Evolutionary conservation across 2,113 vertebrate species (phyloP), one percentile per base, ranked within the genome.

Genomic region (Pedetes capensis): DNA sequence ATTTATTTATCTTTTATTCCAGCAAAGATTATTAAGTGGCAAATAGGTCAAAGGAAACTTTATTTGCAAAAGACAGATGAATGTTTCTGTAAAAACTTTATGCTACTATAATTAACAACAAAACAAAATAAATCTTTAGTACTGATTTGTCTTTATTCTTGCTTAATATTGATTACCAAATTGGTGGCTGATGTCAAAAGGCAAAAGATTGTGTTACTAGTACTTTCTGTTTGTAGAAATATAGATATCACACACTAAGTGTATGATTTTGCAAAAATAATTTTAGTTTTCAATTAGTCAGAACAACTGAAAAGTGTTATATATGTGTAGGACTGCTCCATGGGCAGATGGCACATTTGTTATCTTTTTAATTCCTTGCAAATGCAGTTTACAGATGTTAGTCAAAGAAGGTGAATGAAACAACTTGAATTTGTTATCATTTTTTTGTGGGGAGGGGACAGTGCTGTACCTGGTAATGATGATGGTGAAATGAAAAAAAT

Each of bases 401-500:
- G 27, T 80, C 29, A 64, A 27, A 66, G 51, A 83, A 5, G 6
- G 2, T 59, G 27, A 89, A 61, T 25, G 17, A 89, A 39, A 29
- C 42, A 84, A 76, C 5, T 27, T 57, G 57, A 96, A 82, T 75
- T 76, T 6, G 72, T 91, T 88, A 74, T 6, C 0, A 53, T 85
- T 82, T 8, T 69, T 39, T 4, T n/a, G n/a, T n/a, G n/a, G 4
- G 8, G 2, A 12, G 20, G 22, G 13, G 55, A 2, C 18, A 34
- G 20, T 53, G 3, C 29, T 47, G 25, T 18, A 57, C 3, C 18
- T 44, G 42, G 2, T 64, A 85, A 79, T 10, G 23, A 47, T 71
- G 49, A 91, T 12, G 94, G 69, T 93, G 57, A 88, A 85, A 68
- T 29, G 88, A 25, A 94, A 23, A 92, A 37, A 16, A 80, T 47